Evolutionary conservation across 1,140 invertebrate genomes (phyloP).

Genomic region (Lithobius niger): DNA sequence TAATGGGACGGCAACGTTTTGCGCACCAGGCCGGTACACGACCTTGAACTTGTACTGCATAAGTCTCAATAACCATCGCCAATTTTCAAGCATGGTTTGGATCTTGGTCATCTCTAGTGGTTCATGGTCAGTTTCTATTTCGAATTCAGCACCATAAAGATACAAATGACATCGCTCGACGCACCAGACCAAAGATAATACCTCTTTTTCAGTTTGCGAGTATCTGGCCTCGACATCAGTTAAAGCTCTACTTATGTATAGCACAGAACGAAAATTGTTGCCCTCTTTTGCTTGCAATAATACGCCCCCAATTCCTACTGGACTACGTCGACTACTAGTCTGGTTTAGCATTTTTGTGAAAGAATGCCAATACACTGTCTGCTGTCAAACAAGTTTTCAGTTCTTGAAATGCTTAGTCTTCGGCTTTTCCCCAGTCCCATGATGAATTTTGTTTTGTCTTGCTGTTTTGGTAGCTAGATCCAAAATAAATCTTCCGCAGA

Average conservation of each 20-base stretch:
- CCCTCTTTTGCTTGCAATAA: background rate
- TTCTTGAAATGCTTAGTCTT: slow-evolving; percentile 18
- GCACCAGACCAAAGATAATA: slow-evolving; percentile 22
- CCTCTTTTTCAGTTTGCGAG: no score
- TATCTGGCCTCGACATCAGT: slow-evolving; percentile 27
- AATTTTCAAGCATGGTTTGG: slow-evolving; percentile 21
- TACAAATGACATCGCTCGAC: slow-evolving; percentile 18
- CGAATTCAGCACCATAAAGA: slow-evolving; percentile 25
- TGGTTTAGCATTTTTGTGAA: slow-evolving; percentile 16
- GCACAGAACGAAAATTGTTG: slow-evolving; percentile 26
- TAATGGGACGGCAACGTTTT: slow-evolving; percentile 18
- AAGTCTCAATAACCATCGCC: slow-evolving; percentile 19
- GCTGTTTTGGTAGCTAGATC: slow-evolving; percentile 17
- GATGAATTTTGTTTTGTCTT: slow-evolving; percentile 16
- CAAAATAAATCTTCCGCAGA: slow-evolving; percentile 20
- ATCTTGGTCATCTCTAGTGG: no score
- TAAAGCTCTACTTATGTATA: slow-evolving; percentile 29
- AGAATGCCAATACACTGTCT: slow-evolving; percentile 15
- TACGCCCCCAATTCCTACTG: slow-evolving; percentile 22
- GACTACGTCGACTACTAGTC: slow-evolving; percentile 33
- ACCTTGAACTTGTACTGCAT: no score
- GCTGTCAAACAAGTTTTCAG: slow-evolving; percentile 14
- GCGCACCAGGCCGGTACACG: slow-evolving; percentile 14
- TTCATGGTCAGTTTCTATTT: no score
- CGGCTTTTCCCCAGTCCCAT: slow-evolving; percentile 17